phyloP scores from a whole-genome alignment of 2,888 invertebrate species.

The Meganola albula region DNA sequence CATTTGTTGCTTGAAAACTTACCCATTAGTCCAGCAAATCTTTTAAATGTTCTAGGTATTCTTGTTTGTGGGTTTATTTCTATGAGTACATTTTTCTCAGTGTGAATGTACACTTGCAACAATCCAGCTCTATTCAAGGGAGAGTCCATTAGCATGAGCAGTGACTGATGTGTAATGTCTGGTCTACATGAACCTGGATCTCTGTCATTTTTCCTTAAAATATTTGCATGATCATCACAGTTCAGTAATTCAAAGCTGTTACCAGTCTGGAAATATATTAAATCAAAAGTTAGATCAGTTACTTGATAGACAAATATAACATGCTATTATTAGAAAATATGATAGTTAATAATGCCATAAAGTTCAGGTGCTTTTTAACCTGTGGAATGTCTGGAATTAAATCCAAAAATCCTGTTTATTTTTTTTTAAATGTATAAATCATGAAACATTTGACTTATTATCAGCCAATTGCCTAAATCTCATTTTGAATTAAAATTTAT shows the following conservation, averaged over 20 bases:
- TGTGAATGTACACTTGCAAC: slow-evolving; percentile 96
- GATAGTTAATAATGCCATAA: too few relatives aligned
- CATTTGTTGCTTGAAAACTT: slow-evolving; percentile 33
- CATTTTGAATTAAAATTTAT: too few relatives aligned
- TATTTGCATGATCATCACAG: slow-evolving; percentile 93
- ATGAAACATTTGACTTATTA: too few relatives aligned
- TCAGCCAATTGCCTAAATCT: too few relatives aligned
- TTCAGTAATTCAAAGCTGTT: slow-evolving; percentile 93
- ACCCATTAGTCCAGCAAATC: slow-evolving; percentile 98
- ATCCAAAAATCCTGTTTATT: too few relatives aligned
- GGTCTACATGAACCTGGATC: slow-evolving; percentile 94
- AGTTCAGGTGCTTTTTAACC: too few relatives aligned
- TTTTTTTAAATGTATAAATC: too few relatives aligned
- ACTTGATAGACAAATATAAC: too few relatives aligned
- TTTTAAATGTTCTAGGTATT: slow-evolving; percentile 96
- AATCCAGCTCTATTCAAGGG: slow-evolving; percentile 97
- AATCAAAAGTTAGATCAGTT: too few relatives aligned
- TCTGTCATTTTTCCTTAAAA: slow-evolving; percentile 90
- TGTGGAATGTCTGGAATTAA: too few relatives aligned
- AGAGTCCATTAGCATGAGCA: slow-evolving; percentile 98
- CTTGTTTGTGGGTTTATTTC: slow-evolving; percentile 98
- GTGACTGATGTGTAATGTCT: slow-evolving; percentile 98
- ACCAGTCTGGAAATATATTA: slow-evolving; percentile 87
- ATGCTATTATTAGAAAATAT: too few relatives aligned
- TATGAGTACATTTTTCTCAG: slow-evolving; percentile 94